phyloP scores from a whole-genome alignment of 2,797 vertebrate genomes.

The Bradypodion ventrale region DNA sequence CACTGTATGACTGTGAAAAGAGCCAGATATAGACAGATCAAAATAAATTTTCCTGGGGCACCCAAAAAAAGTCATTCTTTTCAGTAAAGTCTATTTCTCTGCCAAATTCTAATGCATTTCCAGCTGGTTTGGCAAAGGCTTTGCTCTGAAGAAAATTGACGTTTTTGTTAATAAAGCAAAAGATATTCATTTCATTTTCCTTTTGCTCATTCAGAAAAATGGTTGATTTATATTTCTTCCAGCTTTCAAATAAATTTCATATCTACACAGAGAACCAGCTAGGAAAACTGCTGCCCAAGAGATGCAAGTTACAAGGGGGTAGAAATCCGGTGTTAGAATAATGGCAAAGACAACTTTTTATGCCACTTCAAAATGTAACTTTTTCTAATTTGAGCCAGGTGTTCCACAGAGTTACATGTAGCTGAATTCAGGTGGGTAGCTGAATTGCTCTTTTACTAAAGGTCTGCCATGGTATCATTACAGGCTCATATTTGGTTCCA shows the following conservation, averaged over 20 bases:
- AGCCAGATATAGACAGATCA: slow-evolving; percentile 46
- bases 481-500: not conserved
- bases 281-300: slow-evolving; percentile 9
- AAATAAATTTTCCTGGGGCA: slow-evolving; percentile 32
- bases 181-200: slow-evolving; percentile 24
- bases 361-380: not conserved
- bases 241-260: slow-evolving; percentile 24
- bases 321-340: not conserved
- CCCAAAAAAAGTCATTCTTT: not conserved
- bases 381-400: not conserved
- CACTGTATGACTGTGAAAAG: slow-evolving; percentile 39
- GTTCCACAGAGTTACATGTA: not conserved
- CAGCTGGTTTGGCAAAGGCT: slow-evolving; percentile 30
- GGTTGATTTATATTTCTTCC: not conserved
- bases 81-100: slow-evolving; percentile 15
- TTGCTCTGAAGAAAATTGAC: slow-evolving; percentile 23
- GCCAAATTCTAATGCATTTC: slow-evolving; percentile 46
- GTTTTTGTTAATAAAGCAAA: slow-evolving; percentile 23
- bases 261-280: slow-evolving; percentile 2
- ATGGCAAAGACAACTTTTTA: fast-evolving
- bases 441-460: not conserved
- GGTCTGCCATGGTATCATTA: not conserved
- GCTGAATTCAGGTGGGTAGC: not conserved
- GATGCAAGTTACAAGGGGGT: not conserved
- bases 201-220: slow-evolving; percentile 19